A percentile compares a stretch with the other conserved stretches of the same genome.
phyloP scores from a whole-genome alignment of 2,888 invertebrate genomes.

The Cremastinae sp. region DNA sequence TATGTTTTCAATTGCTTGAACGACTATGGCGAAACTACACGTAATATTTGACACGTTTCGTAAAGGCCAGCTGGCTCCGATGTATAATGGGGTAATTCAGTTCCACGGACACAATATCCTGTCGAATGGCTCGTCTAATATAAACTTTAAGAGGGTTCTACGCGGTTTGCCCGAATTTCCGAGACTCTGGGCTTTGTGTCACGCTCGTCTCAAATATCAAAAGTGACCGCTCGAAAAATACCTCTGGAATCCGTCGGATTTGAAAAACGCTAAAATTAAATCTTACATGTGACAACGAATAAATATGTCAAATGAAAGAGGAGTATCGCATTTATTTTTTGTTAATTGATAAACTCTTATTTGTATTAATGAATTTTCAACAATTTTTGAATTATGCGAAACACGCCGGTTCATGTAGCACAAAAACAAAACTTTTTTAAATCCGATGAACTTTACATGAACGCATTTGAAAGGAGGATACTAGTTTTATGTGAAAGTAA shows the following conservation, averaged over 20 bases:
- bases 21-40: conserved; percentile 23
- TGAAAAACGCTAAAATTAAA: too few species aligned
- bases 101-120: conserved; percentile 28
- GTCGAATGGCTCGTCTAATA: conserved; percentile 30
- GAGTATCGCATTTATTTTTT: too few species aligned
- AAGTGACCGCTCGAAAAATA: conserved; percentile 44
- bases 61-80: conserved; percentile 27
- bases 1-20: conserved; percentile 15
- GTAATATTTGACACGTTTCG: conserved; percentile 31
- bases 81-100: conserved; percentile 25
- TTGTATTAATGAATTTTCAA: too few species aligned
- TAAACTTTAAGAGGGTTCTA: conserved; percentile 35
- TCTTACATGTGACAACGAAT: neutral
- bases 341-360: too few species aligned
- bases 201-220: conserved; percentile 53
- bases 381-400: too few species aligned
- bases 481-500: too few species aligned
- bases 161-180: conserved; percentile 32
- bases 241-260: neutral
- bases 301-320: too few species aligned
- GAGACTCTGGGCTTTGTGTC: conserved; percentile 27
- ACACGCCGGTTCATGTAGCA: too few species aligned
- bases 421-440: too few species aligned
- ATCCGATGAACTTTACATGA: too few species aligned
- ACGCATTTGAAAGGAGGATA: too few species aligned